A percentile compares a stretch with the other conserved stretches of the same genome.
Evolutionary conservation across 2,797 vertebrate species (phyloP).

Genomic region (Anguilla megastoma): DNA sequence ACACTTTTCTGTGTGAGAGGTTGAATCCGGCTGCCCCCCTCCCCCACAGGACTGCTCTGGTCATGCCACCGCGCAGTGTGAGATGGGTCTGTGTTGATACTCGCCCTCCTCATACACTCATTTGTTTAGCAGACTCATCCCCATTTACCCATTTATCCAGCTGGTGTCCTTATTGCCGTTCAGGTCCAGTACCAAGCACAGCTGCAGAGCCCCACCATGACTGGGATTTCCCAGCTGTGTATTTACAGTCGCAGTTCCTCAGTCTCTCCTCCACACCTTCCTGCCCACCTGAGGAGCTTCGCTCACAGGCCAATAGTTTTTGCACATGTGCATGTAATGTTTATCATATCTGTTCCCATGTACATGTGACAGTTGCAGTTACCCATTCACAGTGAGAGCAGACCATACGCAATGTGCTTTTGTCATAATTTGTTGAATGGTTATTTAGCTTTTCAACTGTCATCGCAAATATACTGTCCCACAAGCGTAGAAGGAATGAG

Average conservation of each 20-base stretch:
- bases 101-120: not conserved
- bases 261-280: not conserved
- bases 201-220: not conserved
- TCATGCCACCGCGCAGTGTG: not conserved
- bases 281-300: not conserved
- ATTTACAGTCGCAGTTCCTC: not conserved
- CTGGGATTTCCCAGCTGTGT: not conserved
- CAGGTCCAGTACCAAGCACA: not conserved
- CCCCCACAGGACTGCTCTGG: not conserved
- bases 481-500: not conserved
- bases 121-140: not conserved
- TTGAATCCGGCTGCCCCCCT: not conserved
- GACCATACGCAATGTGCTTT: not conserved
- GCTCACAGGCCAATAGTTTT: not conserved
- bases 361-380: not conserved
- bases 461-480: not conserved
- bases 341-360: not conserved
- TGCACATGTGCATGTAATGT: not conserved
- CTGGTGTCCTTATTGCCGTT: not conserved
- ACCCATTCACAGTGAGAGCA: not conserved
- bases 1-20: slow-evolving; percentile 14
- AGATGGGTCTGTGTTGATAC: not conserved
- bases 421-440: not conserved
- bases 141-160: slow-evolving; percentile 8
- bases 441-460: not conserved